Base-by-base conservation (phyloP, 1,140 invertebrate genomes). In the Bombus ignitus region DNA sequence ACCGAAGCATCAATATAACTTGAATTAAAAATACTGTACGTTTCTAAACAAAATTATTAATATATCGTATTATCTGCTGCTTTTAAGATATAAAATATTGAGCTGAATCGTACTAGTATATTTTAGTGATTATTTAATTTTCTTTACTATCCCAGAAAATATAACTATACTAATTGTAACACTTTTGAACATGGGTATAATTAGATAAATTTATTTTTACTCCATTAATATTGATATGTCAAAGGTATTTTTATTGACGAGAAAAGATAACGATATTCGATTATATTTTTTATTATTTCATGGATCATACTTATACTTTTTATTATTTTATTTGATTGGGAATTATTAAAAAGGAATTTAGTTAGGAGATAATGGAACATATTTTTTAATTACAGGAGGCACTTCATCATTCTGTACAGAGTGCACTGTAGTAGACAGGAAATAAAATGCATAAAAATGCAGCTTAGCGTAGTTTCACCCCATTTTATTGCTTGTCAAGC, bases 381-480 rank as follows among this genome's bases (percentile, higher is more conserved):
- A 44, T 66, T n/a, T 35, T 79, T 68, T 22, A 42, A 39, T 80
- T 8, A 18, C 8, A 18, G 1, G 0, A 28, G 47, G 12, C 28
- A 15, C 47, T 81, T 72, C 15, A 15, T 59, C 66, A 59, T 81
- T 42, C 22, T 2, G 28, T 3, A 12, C 68, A 42, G 32, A 44
- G 25, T 57, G 47, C 42, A 28, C 28, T 28, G 32, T 13, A 47
- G 25, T 25, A 37, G 22, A 32, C 57, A 32, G 12, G 65, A 47
- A 57, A 75, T 47, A 65, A 32, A 28, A 70, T 57, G 25, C 42
- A 39, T 68, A 70, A 39, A 39, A 81, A 72, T 81, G 18, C 35
- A 22, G 18, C 42, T 72, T 70, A 32, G 25, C 10, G 44, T n/a
- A 25, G 9, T 39, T 32, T 47, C 25, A 22, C 28, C 42, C 2